phyloP scores from a whole-genome alignment of 2,888 invertebrate species.

The Ethmia dodecea region DNA sequence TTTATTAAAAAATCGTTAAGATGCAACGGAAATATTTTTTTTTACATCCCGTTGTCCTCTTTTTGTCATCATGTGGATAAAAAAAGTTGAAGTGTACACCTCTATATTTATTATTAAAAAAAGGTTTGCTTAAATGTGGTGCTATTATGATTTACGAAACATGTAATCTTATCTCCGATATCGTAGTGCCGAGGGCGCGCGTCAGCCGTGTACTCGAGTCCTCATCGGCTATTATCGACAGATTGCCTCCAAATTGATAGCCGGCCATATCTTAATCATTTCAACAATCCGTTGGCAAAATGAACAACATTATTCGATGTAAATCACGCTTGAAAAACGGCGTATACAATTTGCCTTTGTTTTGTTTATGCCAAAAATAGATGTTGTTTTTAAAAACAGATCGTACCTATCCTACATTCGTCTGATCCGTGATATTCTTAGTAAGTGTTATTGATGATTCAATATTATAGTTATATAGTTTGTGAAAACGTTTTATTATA shows the following conservation, averaged over 20 bases:
- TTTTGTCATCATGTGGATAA: no score
- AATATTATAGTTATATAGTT: neutral
- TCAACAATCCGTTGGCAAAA: conserved; percentile 25
- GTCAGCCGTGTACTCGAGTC: conserved; percentile 29
- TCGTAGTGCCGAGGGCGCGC: conserved; percentile 24
- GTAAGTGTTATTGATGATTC: neutral
- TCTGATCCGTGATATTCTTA: neutral
- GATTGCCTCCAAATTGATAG: conserved; percentile 37
- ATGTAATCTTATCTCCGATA: conserved; percentile 21
- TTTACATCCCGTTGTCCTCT: no score
- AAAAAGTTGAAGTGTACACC: no score
- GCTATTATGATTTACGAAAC: conserved; percentile 10
- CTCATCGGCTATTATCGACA: conserved; percentile 30
- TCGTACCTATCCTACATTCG: neutral
- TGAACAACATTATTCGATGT: neutral
- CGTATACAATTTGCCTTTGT: neutral
- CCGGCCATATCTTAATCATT: conserved; percentile 30
- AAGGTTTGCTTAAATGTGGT: no score
- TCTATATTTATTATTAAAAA: no score
- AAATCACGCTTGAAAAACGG: conserved; percentile 1
- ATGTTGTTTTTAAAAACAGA: neutral
- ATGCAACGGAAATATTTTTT: no score
- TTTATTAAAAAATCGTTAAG: no score
- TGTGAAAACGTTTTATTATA: neutral
- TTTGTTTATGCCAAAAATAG: conserved; percentile 1